These are phyloP conservation scores for Drosophila fuyamai DNA, from an alignment of 1,140 invertebrate species.

Conservation along the genomic window DNA sequence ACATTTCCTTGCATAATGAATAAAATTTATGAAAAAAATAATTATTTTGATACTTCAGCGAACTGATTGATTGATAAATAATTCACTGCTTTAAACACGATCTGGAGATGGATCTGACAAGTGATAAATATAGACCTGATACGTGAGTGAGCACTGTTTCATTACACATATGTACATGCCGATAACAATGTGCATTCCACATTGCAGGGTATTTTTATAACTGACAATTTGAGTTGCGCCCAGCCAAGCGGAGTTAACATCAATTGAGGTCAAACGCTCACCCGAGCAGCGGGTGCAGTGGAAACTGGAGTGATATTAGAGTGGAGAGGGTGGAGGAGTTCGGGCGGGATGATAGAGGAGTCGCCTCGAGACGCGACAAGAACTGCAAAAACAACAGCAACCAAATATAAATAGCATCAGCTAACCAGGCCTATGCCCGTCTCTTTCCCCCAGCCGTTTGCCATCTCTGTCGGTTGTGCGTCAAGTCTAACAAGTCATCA, in stretches of 20 bases:
- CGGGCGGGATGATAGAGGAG: constrained; percentile 36
- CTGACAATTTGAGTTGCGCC: constrained; percentile 19
- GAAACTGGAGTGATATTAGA: constrained; percentile 10
- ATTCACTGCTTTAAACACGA: too few species aligned
- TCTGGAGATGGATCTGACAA: too few species aligned
- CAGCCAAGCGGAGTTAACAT: constrained; percentile 44
- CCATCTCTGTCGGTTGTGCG: constrained; percentile 31
- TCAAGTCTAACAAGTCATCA: constrained; percentile 74
- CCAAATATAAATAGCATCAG: constrained; percentile 52
- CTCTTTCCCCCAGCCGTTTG: constrained; percentile 7
- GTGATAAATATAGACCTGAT: too few species aligned
- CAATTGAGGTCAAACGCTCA: constrained; percentile 46
- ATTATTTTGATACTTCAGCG: too few species aligned
- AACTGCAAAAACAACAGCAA: constrained; percentile 39
- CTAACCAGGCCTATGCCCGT: constrained; percentile 26
- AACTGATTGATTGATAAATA: too few species aligned
- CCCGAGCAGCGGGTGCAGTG: constrained; percentile 1
- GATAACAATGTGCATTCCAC: constrained; percentile 9
- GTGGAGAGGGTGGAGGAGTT: constrained; percentile 15
- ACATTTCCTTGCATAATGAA: too few species aligned
- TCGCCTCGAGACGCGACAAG: constrained; percentile 26
- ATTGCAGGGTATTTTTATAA: constrained; percentile 59
- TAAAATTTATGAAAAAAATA: too few species aligned
- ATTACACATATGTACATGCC: neutral
- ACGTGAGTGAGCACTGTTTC: too few species aligned